Evolutionary conservation across 2,113 vertebrate genomes (phyloP), one percentile per base, ranked within the genome.

Genomic region (Pelodiscus sinensis): DNA sequence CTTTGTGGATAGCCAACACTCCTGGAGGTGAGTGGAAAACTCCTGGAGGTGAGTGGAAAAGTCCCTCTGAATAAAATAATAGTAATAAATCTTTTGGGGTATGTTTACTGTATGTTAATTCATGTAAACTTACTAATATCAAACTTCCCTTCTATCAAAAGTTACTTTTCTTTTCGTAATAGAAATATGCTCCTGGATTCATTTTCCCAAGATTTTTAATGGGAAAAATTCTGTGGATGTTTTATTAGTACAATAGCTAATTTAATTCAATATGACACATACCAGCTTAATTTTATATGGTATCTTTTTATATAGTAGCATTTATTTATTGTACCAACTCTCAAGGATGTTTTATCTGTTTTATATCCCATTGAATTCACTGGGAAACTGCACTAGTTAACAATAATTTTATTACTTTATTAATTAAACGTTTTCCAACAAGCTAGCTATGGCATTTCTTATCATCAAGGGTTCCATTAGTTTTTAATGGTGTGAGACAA

Each of bases 371-470:
- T 97, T 98, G 97, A 98, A 98, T 98, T 97, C 96, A 98, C 98
- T 94, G 94, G 88, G 97, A 98, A 98, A 98, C 98, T 98, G 98
- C 98, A 98, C 97, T 97, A 98, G 98, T 98, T 98, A 98, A 98
- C 98, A 98, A 98, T 98, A 98, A 98, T 98, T 98, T 98, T 98
- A 98, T 98, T 98, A 98, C 98, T 98, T 98, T 98, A 98, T 98
- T 98, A 98, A 98, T 98, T 98, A 98, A 98, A 98, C 98, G 98
- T 98, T 98, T 98, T 98, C 97, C 98, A 98, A 98, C 98, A 98
- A 98, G 98, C 98, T 98, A 98, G 98, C 98, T 97, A 97, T 98
- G 98, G 98, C 97, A 97, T 98, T 98, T 98, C 98, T 98, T 98
- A 98, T 98, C 98, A 98, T 98, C 98, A 98, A 98, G 98, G 98